Conservation (phyloP, 1,140 invertebrate species). For the Protaetia brevitarsis region DNA sequence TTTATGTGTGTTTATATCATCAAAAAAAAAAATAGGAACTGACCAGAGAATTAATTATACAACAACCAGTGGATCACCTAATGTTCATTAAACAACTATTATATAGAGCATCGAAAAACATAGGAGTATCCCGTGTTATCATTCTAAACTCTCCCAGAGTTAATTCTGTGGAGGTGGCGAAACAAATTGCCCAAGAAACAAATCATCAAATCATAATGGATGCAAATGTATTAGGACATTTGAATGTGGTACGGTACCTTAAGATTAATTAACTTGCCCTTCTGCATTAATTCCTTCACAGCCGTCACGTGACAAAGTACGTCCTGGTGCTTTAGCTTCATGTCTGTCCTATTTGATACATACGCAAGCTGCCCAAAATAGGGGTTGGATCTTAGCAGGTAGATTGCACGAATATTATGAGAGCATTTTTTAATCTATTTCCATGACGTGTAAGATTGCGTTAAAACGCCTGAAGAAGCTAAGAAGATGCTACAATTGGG, state of each 20-base stretch:
- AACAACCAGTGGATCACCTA: conserved; percentile 53
- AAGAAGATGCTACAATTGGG: conserved; percentile 48
- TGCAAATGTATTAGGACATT: conserved; percentile 21
- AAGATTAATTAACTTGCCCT: too few relatives aligned
- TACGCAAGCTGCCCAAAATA: not conserved
- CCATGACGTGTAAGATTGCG: conserved; percentile 50
- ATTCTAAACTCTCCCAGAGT: conserved; percentile 48
- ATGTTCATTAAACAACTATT: conserved; percentile 53
- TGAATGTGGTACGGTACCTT: not conserved
- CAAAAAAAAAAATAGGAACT: conserved; percentile 45
- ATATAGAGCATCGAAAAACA: conserved; percentile 45
- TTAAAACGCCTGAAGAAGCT: conserved; percentile 50
- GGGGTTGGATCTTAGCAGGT: conserved; percentile 30
- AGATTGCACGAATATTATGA: not conserved
- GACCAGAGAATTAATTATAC: conserved; percentile 50
- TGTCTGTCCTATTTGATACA: conserved; percentile 1
- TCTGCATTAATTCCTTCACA: not conserved
- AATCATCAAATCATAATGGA: conserved; percentile 39
- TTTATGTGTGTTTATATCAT: not conserved
- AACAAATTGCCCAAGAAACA: conserved; percentile 40
- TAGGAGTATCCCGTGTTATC: conserved; percentile 50
- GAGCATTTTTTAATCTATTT: too few relatives aligned
- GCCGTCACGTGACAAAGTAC: not conserved
- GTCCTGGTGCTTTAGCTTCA: not conserved
- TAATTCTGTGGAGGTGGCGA: conserved; percentile 38